Evolutionary conservation across 2,888 invertebrate species (phyloP).

Genomic region (Drosophila prostipennis): DNA sequence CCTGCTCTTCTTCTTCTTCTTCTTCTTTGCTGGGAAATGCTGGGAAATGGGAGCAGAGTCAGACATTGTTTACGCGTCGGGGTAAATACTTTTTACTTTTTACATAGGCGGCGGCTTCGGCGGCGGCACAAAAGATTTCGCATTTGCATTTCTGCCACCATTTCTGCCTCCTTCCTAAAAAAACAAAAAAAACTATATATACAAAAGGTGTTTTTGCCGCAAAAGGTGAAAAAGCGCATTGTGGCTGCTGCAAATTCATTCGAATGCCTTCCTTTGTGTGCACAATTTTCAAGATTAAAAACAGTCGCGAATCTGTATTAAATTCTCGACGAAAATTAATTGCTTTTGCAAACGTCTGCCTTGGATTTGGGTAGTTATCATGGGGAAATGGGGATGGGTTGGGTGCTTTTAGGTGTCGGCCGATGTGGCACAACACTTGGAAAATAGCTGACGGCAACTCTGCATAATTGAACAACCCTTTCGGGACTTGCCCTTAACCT

Average conservation of each 20-base stretch:
- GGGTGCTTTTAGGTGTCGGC: neutral
- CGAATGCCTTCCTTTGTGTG: slow-evolving; percentile 22
- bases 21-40: neutral
- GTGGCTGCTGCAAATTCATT: slow-evolving; percentile 48
- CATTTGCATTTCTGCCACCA: slow-evolving; percentile 32
- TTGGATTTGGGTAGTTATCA: too few relatives aligned
- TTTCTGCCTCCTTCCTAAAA: too few relatives aligned
- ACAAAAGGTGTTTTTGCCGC: slow-evolving; percentile 1
- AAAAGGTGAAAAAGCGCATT: slow-evolving; percentile 1
- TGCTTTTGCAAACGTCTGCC: neutral
- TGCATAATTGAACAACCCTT: slow-evolving; percentile 40
- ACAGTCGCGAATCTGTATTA: slow-evolving; percentile 52
- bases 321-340: slow-evolving; percentile 47
- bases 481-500: slow-evolving; percentile 4
- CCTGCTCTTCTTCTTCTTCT: slow-evolving; percentile 8
- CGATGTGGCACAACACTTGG: slow-evolving; percentile 11
- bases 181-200: neutral
- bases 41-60: slow-evolving; percentile 27
- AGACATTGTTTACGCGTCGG: slow-evolving; percentile 61
- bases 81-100: slow-evolving; percentile 50
- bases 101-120: slow-evolving; percentile 27
- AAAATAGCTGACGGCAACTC: slow-evolving; percentile 39
- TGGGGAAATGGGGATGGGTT: too few relatives aligned
- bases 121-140: slow-evolving; percentile 43
- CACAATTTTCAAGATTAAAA: slow-evolving; percentile 67